A percentile compares a stretch with the other conserved stretches of the same genome.
Conservation (phyloP, 2,888 invertebrate genomes). For the Tetragnatha montana region DNA sequence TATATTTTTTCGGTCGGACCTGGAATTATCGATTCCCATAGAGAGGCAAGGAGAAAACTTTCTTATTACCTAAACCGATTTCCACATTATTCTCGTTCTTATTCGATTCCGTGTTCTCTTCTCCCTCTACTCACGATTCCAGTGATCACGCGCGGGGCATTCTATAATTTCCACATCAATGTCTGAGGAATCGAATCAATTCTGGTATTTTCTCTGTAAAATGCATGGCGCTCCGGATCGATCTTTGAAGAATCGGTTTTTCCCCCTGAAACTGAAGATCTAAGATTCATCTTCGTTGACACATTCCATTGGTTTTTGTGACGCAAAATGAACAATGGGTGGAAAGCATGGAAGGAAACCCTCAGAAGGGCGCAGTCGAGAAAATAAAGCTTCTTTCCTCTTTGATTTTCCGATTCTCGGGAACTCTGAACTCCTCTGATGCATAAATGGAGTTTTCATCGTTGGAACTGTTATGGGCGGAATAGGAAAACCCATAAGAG, state of each 20-base stretch:
- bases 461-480: not conserved
- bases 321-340: slow-evolving; percentile 8
- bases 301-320: slow-evolving; percentile 4
- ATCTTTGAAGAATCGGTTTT: slow-evolving; percentile 22
- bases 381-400: not conserved
- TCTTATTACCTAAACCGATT: not conserved
- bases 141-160: not conserved
- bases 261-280: not conserved
- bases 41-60: not conserved
- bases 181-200: slow-evolving; percentile 38
- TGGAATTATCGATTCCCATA: not conserved
- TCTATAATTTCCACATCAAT: slow-evolving; percentile 41
- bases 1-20: not conserved
- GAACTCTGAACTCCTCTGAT: not conserved
- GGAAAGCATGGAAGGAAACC: not conserved
- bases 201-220: slow-evolving; percentile 16
- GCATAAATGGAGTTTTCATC: not conserved
- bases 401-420: not conserved
- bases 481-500: not conserved
- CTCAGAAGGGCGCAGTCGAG: not conserved
- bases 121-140: not conserved
- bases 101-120: not conserved
- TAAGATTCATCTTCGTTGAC: not conserved
- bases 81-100: not conserved
- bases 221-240: slow-evolving; percentile 11